A percentile compares a stretch with the other conserved stretches of the same genome.
Evolutionary conservation across 1,140 invertebrate species (phyloP).

Genomic region (Cardiocondyla obscurior): DNA sequence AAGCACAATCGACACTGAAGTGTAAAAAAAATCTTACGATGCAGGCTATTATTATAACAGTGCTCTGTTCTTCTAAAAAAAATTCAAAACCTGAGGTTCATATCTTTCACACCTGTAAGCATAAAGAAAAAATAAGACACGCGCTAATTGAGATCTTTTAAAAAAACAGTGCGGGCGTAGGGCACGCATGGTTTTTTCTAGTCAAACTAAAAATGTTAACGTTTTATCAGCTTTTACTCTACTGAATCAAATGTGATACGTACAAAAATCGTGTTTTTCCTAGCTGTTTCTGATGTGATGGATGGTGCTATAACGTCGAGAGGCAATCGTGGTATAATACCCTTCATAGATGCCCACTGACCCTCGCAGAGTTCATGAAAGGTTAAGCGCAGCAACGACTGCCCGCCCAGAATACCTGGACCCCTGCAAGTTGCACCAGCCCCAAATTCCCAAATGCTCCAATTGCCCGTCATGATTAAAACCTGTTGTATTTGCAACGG

Average conservation of each 20-base stretch:
- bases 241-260: background rate
- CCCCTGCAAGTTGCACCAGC: conserved; percentile 88
- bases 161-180: too few relatives aligned
- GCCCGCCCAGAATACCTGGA: conserved; percentile 89
- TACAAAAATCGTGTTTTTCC: background rate
- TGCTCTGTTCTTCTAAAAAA: background rate
- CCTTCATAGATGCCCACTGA: conserved; percentile 93
- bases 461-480: conserved; percentile 41
- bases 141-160: too few relatives aligned
- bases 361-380: conserved; percentile 92
- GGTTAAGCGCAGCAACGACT: conserved; percentile 88
- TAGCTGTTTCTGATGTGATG: background rate
- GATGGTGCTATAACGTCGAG: conserved; percentile 70
- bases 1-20: background rate
- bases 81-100: background rate
- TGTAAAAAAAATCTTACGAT: background rate
- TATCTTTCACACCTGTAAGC: background rate
- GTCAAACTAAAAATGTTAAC: too few relatives aligned
- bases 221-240: too few relatives aligned
- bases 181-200: too few relatives aligned
- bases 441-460: conserved; percentile 86
- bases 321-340: conserved; percentile 88
- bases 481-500: background rate
- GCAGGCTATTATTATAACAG: background rate
- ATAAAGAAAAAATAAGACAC: background rate